Evolutionary conservation across 2,888 invertebrate species (phyloP).

Genomic region (Reticulitermes lucifugus): DNA sequence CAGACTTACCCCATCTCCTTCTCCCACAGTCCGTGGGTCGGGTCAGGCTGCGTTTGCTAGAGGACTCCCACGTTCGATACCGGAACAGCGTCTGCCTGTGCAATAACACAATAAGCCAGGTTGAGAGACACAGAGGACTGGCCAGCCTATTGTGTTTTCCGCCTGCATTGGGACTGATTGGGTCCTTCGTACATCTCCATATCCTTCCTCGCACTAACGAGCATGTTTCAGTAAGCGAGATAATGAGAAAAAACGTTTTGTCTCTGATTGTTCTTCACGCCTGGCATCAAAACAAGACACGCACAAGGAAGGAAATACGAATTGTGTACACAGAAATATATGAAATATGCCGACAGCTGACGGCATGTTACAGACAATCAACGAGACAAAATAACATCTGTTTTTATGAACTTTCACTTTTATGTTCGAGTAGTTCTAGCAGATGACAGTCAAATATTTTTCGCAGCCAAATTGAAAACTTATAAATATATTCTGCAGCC

Average conservation of each 20-base stretch:
- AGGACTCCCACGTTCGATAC: background rate
- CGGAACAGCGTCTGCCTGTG: background rate
- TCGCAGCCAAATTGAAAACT: too few relatives aligned
- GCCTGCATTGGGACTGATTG: background rate
- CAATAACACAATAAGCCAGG: background rate
- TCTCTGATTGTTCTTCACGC: conserved; percentile 4
- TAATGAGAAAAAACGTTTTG: background rate
- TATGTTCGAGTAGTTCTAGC: too few relatives aligned
- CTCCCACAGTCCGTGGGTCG: background rate
- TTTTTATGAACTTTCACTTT: background rate
- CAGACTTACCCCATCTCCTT: too few relatives aligned
- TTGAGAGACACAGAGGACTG: background rate
- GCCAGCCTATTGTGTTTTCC: background rate
- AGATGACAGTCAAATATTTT: too few relatives aligned
- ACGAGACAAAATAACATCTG: background rate
- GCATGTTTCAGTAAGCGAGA: background rate
- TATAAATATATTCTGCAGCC: too few relatives aligned
- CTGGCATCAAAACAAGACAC: background rate
- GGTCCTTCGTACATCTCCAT: background rate
- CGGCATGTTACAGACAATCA: background rate
- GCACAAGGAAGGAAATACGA: background rate
- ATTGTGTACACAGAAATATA: too few relatives aligned
- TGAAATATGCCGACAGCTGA: background rate
- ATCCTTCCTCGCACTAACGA: background rate
- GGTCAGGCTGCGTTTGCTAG: background rate